Evolutionary conservation across 1,140 invertebrate genomes (phyloP), one percentile per base, ranked within the genome.

Genomic region (Megalopta genalis): DNA sequence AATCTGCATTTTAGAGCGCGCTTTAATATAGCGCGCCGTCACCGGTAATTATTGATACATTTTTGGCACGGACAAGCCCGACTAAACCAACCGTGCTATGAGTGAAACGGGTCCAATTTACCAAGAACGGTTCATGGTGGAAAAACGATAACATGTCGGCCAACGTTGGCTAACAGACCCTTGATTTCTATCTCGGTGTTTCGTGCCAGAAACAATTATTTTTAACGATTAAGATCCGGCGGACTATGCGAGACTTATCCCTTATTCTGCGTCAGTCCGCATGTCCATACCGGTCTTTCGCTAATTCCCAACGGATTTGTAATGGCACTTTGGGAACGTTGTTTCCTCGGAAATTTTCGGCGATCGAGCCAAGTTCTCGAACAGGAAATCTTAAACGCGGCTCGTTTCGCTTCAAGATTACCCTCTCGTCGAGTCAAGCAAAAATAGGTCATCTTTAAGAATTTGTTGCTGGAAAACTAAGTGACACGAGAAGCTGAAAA

Each of bases 181-280:
- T 46, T 66, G 49, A 85, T 78, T 78, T 78, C 68, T 82, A 78
- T 85, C 74, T 57, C 62, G 63, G 14, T 7, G 23, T 49, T 23
- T 60, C 66, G 70, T 85, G 83, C 84, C 84, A 85, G 57, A 78
- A 85, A 85, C 84, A 78, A 85, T 85, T 85, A 85, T 70, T 84
- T 78, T 85, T 82, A 78, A 85, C 84, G 84, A 85, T 82, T 85
- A 77, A 82, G 66, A 69, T 85, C 84, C 64, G 78, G 69, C 16
- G 4, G 18, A 6, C 8, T 25, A n/a, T 6, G 18, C n/a, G n/a
- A 65, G 21, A 66, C 14, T 66, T 66, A 25, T 21, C 27, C 18
- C 42, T 70, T 52, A 46, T 46, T 39, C 49, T 25, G 7, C 7
- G 46, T 71, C 65, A 52, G 78, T 18, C 2, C 32, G 25, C 32